phyloP scores from a whole-genome alignment of 1,140 invertebrate genomes.

The Meloidogyne hapla region DNA sequence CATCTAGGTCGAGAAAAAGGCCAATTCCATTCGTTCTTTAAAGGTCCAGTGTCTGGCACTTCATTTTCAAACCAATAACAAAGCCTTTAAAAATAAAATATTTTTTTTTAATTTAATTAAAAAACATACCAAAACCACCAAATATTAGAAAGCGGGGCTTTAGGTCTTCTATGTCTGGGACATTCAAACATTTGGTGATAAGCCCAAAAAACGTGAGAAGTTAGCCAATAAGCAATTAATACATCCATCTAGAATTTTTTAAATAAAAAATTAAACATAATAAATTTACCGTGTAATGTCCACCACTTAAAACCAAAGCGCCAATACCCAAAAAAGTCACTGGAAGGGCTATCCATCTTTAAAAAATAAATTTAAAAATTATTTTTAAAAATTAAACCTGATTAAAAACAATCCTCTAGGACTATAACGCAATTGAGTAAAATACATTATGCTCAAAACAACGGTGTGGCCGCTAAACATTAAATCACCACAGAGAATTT shows the following conservation, averaged over 20 bases:
- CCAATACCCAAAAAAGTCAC: constrained; percentile 61
- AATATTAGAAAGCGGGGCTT: constrained; percentile 54
- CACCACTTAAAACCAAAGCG: constrained; percentile 61
- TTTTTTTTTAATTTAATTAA: constrained; percentile 41
- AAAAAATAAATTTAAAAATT: constrained; percentile 21
- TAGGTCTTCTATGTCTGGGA: constrained; percentile 39
- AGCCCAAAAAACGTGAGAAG: constrained; percentile 59
- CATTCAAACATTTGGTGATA: constrained; percentile 64
- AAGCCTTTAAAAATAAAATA: not conserved
- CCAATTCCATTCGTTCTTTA: constrained; percentile 62
- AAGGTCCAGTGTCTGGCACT: constrained; percentile 50
- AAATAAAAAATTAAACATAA: constrained; percentile 1
- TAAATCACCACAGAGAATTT: constrained; percentile 62
- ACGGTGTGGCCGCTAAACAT: constrained; percentile 63
- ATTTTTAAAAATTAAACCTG: constrained; percentile 24
- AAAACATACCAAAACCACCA: constrained; percentile 64
- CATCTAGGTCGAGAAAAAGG: constrained; percentile 48
- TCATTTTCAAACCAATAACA: constrained; percentile 46
- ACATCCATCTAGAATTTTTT: constrained; percentile 45
- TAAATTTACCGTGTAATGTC: constrained; percentile 59
- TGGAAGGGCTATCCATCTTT: constrained; percentile 60
- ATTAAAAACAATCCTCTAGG: constrained; percentile 54
- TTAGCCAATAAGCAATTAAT: constrained; percentile 61
- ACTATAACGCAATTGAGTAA: constrained; percentile 62
- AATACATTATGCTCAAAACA: constrained; percentile 63